Evolutionary conservation across 1,140 invertebrate species (phyloP), one percentile per base, ranked within the genome.

Genomic region (Goniozus legneri): DNA sequence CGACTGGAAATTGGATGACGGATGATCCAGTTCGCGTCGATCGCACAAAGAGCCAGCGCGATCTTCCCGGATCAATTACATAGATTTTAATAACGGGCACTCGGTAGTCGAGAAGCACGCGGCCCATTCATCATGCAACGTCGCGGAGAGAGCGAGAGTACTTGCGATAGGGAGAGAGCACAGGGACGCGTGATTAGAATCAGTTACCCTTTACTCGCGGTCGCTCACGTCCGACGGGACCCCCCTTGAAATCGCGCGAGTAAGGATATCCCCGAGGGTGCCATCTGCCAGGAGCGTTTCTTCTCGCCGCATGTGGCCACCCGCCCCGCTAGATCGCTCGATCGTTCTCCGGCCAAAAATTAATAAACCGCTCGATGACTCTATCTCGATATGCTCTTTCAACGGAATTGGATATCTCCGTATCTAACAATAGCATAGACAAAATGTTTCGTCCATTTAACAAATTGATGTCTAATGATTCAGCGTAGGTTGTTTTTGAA

Each of bases 121-220:
- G 21, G 56, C 44, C 60, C 62, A 67, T 67, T 67, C 65, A 67
- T 67, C 65, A 67, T 66, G n/a, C n/a, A n/a, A n/a, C n/a, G n/a
- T n/a, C n/a, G n/a, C n/a, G n/a, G n/a, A n/a, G n/a, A n/a, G n/a
- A n/a, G n/a, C n/a, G n/a, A n/a, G n/a, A n/a, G n/a, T n/a, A n/a
- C n/a, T n/a, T 52, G 50, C 44, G 41, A 47, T 64, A 52, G 52
- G 45, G 50, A 60, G 53, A 52, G 52, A 46, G 49, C 50, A 45
- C 52, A 58, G 63, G 65, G 62, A 62, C 58, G 60, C 61, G 64
- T 64, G 65, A 67, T 67, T 67, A 67, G 65, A 67, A 67, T 67
- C 65, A 67, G 64, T 67, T 67, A 67, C 64, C 65, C 65, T 67
- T 67, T 67, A 67, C 62, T 67, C 62, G 57, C 54, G 55, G n/a